These are phyloP conservation scores for Neoseiulus cucumeris DNA, from an alignment of 1,140 invertebrate genomes.

Conservation along the genomic window DNA sequence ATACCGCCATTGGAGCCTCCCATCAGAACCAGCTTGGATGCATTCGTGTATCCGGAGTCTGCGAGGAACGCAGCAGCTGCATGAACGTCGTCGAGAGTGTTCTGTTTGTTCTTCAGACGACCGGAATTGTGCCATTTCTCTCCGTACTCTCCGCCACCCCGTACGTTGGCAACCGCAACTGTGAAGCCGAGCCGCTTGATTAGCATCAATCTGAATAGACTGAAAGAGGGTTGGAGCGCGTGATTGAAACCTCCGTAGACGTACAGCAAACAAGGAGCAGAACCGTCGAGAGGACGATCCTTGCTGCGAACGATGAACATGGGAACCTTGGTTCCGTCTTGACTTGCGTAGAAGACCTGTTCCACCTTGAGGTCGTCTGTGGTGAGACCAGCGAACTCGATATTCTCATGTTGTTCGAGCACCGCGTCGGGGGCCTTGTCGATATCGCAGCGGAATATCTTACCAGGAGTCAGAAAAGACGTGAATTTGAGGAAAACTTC, in stretches of 20 bases:
- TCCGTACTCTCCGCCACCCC: conserved; percentile 93
- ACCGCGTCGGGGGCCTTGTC: not conserved
- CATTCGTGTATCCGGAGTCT: conserved; percentile 52
- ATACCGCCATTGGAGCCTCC: conserved; percentile 93
- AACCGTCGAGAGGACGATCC: conserved; percentile 42
- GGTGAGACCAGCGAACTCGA: not conserved
- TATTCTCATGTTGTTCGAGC: not conserved
- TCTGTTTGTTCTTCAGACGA: conserved; percentile 79
- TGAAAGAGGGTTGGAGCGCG: conserved; percentile 63
- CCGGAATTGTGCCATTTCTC: conserved; percentile 90
- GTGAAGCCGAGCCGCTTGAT: conserved; percentile 73
- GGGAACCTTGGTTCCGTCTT: conserved; percentile 84
- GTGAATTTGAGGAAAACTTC: conserved; percentile 87
- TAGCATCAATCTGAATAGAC: conserved; percentile 59
- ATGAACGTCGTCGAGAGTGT: conserved; percentile 92
- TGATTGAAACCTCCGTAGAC: conserved; percentile 96
- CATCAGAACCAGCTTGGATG: conserved; percentile 32
- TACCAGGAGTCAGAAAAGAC: conserved; percentile 75
- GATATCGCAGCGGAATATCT: conserved; percentile 61
- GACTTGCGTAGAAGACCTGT: conserved; percentile 82
- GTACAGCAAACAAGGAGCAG: conserved; percentile 61
- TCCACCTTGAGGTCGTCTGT: conserved; percentile 52
- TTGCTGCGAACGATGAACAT: conserved; percentile 87
- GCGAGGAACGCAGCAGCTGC: conserved; percentile 76
- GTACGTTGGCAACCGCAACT: conserved; percentile 74